Conservation (phyloP, 2,888 invertebrate species). For the Eulithis prunata region DNA sequence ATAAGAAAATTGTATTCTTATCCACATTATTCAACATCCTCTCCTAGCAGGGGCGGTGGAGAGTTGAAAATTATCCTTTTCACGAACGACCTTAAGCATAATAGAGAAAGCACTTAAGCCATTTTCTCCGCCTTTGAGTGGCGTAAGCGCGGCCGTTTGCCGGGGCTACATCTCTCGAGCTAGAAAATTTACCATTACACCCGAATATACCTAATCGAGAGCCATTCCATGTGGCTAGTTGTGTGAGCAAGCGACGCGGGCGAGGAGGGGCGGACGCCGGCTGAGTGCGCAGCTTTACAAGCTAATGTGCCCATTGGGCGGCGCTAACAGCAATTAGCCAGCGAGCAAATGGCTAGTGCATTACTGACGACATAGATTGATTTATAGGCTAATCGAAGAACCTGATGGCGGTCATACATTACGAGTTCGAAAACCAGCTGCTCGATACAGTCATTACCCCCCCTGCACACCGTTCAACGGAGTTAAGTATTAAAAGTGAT, state of each 20-base stretch:
- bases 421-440: constrained; percentile 56
- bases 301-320: constrained; percentile 81
- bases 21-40: constrained; percentile 61
- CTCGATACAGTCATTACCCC: constrained; percentile 70
- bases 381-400: constrained; percentile 68
- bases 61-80: constrained; percentile 85
- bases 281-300: constrained; percentile 64
- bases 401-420: constrained; percentile 57
- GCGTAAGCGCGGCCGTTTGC: constrained; percentile 82
- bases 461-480: constrained; percentile 54
- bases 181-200: constrained; percentile 83
- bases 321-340: constrained; percentile 81
- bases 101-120: constrained; percentile 85
- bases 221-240: constrained; percentile 56
- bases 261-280: constrained; percentile 54
- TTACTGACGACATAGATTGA: constrained; percentile 80
- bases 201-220: constrained; percentile 68
- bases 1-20: constrained; percentile 36
- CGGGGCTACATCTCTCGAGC: constrained; percentile 78
- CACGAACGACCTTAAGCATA: constrained; percentile 83
- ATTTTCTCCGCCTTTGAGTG: constrained; percentile 85
- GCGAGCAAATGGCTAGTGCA: constrained; percentile 82
- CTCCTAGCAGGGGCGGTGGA: constrained; percentile 68
- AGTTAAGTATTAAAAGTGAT: constrained; percentile 63
- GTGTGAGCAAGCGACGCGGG: constrained; percentile 47